phyloP scores from a whole-genome alignment of 1,140 invertebrate genomes.

The Drosophila lacteicornis region DNA sequence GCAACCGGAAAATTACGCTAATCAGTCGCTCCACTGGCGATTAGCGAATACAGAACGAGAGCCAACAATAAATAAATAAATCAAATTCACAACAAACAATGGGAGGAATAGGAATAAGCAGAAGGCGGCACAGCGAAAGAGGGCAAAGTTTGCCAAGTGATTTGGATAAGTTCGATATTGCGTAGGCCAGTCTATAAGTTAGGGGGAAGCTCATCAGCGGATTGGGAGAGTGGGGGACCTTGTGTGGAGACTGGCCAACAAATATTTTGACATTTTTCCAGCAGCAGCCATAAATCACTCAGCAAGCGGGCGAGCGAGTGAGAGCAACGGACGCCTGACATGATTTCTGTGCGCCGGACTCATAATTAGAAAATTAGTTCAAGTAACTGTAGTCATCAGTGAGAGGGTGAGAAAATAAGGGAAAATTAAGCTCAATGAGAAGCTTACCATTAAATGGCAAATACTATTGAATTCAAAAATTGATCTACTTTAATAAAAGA shows the following conservation, averaged over 20 bases:
- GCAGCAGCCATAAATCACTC: conserved; percentile 74
- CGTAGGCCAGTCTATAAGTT: conserved; percentile 51
- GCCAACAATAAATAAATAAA: conserved; percentile 80
- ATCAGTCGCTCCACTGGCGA: conserved; percentile 78
- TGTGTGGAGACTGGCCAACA: conserved; percentile 39
- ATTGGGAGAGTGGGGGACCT: not conserved
- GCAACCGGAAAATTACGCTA: conserved; percentile 76
- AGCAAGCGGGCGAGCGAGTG: conserved; percentile 24
- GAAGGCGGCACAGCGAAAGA: conserved; percentile 23
- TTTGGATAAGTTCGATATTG: conserved; percentile 76
- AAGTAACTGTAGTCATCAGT: conserved; percentile 30
- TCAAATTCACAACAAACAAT: conserved; percentile 62
- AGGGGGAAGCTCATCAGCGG: conserved; percentile 16
- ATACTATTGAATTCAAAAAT: not conserved
- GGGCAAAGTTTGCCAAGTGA: conserved; percentile 66
- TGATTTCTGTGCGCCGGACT: conserved; percentile 67
- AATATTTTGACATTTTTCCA: conserved; percentile 84
- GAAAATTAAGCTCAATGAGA: too few species aligned
- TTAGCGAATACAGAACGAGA: conserved; percentile 52
- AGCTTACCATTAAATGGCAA: not conserved
- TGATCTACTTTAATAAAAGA: too few species aligned
- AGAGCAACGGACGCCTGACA: conserved; percentile 58
- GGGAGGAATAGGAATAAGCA: conserved; percentile 13
- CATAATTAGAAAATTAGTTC: conserved; percentile 84
- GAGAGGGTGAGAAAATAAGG: conserved; percentile 3